These are phyloP conservation scores for Equus quagga DNA, from an alignment of 2,113 vertebrate genomes.

Conservation along the genomic window DNA sequence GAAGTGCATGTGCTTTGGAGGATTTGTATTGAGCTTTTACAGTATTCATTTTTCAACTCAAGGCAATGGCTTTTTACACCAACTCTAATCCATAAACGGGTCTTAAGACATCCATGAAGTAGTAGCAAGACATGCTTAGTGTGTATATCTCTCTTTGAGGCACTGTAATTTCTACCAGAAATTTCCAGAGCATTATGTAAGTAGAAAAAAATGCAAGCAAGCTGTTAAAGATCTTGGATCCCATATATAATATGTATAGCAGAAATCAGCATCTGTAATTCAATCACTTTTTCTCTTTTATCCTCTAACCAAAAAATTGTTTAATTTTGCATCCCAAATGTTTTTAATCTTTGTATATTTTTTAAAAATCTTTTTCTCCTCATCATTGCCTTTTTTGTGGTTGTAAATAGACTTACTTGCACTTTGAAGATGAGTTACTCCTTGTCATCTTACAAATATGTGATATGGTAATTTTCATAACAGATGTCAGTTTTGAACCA, in stretches of 20 bases:
- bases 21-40: slow-evolving; percentile 79
- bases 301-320: slow-evolving; percentile 77
- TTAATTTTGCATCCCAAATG: slow-evolving; percentile 84
- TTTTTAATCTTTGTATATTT: slow-evolving; percentile 85
- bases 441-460: slow-evolving; percentile 83
- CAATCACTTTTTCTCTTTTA: slow-evolving; percentile 78
- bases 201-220: slow-evolving; percentile 72
- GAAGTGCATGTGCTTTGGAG: slow-evolving; percentile 80
- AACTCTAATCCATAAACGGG: slow-evolving; percentile 74
- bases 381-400: slow-evolving; percentile 83
- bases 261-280: slow-evolving; percentile 80
- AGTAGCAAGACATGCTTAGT: slow-evolving; percentile 76
- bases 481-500: slow-evolving; percentile 83
- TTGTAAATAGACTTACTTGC: slow-evolving; percentile 83
- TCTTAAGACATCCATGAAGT: slow-evolving; percentile 62
- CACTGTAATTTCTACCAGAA: slow-evolving; percentile 79
- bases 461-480: slow-evolving; percentile 83
- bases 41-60: slow-evolving; percentile 78
- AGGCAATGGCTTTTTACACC: slow-evolving; percentile 82
- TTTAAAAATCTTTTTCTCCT: slow-evolving; percentile 81
- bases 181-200: slow-evolving; percentile 81
- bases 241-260: slow-evolving; percentile 74
- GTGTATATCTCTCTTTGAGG: slow-evolving; percentile 77
- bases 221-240: slow-evolving; percentile 77
- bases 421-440: slow-evolving; percentile 82